A percentile compares a stretch with the other conserved stretches of the same genome.
Conservation (phyloP, 23 tunicate genomes). For the Ascidia mentula region DNA sequence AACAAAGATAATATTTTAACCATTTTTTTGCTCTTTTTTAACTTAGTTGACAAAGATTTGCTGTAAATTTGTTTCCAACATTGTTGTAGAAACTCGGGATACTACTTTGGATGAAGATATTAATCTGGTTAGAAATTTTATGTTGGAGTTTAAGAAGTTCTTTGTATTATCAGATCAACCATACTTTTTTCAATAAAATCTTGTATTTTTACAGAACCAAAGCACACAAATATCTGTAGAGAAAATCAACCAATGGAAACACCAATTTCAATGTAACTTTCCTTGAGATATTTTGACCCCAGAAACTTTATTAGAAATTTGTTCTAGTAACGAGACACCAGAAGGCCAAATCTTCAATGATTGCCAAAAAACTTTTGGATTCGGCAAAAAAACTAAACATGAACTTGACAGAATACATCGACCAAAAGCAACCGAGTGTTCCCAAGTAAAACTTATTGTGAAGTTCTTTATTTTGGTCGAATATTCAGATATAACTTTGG, state of each 20-base stretch:
- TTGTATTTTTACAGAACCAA: slow-evolving; percentile 7
- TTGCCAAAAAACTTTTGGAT: slow-evolving; percentile 44
- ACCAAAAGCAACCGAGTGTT: slow-evolving; percentile 36
- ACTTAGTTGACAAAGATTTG: too few species aligned
- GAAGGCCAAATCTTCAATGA: slow-evolving; percentile 44
- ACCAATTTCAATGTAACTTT: slow-evolving; percentile 7
- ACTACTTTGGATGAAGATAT: background rate
- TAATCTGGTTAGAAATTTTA: background rate
- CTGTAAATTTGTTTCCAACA: too few species aligned
- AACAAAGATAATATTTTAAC: too few species aligned
- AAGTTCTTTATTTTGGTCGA: too few species aligned
- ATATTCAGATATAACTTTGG: background rate
- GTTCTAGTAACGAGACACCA: slow-evolving; percentile 61
- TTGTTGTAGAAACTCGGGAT: background rate
- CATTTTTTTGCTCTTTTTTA: background rate
- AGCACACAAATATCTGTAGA: slow-evolving; percentile 23
- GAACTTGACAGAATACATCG: slow-evolving; percentile 44
- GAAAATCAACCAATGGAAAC: slow-evolving; percentile 20
- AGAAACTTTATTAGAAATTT: background rate
- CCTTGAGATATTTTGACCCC: too few species aligned
- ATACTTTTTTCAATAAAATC: background rate
- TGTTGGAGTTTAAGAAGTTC: background rate
- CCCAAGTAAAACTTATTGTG: slow-evolving; percentile 41
- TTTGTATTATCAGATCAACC: background rate
- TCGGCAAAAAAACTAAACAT: slow-evolving; percentile 36